Base-by-base conservation (phyloP, 1,140 invertebrate genomes). In the Ips nitidus region DNA sequence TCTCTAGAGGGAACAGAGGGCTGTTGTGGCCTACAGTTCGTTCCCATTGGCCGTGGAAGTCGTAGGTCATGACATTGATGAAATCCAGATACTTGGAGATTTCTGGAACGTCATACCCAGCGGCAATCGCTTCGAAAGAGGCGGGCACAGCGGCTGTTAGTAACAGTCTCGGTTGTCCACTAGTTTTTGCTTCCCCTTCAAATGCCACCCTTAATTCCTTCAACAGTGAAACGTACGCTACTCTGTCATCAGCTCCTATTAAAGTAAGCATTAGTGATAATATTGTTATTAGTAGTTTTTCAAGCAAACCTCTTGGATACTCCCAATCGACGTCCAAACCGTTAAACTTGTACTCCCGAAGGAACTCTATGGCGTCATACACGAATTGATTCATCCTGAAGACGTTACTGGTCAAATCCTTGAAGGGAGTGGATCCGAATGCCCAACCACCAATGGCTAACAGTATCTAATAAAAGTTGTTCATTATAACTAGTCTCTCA, bases 281-380 rank as follows among this genome's bases (percentile, higher is more conserved):
- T 22, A 22, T 22, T 22, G 22, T 22, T 22, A 22, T 22, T 22
- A 22, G 22, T 22, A 22, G 22, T 22, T 22, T 22, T 22, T 22
- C 22, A 22, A 22, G 36, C 53, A 56, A 36, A 70, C 69, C 94
- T 77, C 93, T 87, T 2, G 95, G 95, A 82, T 97, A 97, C 82
- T 98, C 95, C 95, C 96, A 98, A 77, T 98, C 95, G 1, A 98
- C 90, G 74, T 98, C 95, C n/a, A 97, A 81, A 3, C 96, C 96
- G 77, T 98, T 95, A 78, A 98, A 97, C 80, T 94, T 91, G 73
- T 93, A 91, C 77, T 94, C 91, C 39, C 95, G 85, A 1, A 98
- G 83, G 82, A 96, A 98, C 74, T 95, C 93, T 50, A 97, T 94
- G 3, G 94, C 91, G 77, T 96, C 93, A 76, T 96, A 96, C 2